Conservation (phyloP, 2,797 vertebrate species). For the Amphiprion clarkii region DNA sequence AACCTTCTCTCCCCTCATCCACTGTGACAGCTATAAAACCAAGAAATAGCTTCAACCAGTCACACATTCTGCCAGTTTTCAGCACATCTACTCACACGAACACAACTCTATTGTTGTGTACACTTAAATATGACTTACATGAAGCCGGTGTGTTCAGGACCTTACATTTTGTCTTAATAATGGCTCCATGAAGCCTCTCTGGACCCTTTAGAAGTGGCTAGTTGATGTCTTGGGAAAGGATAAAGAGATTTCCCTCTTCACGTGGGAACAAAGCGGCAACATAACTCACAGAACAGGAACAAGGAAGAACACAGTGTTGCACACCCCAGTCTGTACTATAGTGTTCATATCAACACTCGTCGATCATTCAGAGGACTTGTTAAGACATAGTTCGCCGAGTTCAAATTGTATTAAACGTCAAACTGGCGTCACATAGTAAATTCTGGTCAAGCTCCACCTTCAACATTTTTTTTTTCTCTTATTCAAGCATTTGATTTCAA, state of each 20-base stretch:
- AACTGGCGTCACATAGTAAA: background rate
- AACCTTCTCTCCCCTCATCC: background rate
- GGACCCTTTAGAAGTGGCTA: conserved; percentile 22
- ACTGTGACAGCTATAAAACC: background rate
- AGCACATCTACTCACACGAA: background rate
- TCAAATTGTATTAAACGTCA: conserved; percentile 8
- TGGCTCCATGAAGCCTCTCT: conserved; percentile 20
- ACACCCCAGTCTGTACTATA: conserved; percentile 48
- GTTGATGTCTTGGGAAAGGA: conserved; percentile 61
- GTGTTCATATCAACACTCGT: conserved; percentile 43
- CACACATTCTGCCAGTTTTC: conserved; percentile 8
- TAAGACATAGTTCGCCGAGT: conserved; percentile 16
- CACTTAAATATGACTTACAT: background rate
- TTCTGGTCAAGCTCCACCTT: background rate
- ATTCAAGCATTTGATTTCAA: background rate
- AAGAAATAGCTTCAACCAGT: conserved; percentile 1
- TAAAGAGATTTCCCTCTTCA: conserved; percentile 71
- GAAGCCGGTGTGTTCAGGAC: conserved; percentile 1
- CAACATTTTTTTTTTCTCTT: background rate
- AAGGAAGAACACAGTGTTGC: conserved; percentile 48
- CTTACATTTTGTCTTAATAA: conserved; percentile 20
- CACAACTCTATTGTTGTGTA: background rate
- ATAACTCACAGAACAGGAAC: conserved; percentile 56
- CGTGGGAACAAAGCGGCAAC: conserved; percentile 69
- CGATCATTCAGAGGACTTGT: conserved; percentile 35